phyloP scores from a whole-genome alignment of 2,888 invertebrate species.

The Agriopis leucophaearia region DNA sequence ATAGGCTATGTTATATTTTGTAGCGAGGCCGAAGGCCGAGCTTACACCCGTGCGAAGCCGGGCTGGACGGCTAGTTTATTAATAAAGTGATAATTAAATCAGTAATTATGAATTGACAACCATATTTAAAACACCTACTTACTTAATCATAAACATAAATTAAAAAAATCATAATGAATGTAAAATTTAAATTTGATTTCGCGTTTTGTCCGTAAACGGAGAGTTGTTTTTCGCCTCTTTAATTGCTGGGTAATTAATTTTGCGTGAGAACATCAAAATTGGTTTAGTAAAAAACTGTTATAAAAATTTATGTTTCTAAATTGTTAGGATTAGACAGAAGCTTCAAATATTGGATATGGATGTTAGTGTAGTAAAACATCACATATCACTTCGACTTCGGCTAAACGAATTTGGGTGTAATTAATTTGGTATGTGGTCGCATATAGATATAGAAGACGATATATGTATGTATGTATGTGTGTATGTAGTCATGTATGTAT shows the following conservation, averaged over 20 bases:
- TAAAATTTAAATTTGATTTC: slow-evolving; percentile 34
- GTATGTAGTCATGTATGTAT: no score
- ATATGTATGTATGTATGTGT: no score
- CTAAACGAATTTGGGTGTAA: no score
- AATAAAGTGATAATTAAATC: slow-evolving; percentile 39
- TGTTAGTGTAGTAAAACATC: not conserved
- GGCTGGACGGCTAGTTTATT: no score
- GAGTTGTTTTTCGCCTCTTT: slow-evolving; percentile 22
- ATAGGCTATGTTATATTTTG: no score
- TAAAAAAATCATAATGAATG: slow-evolving; percentile 34
- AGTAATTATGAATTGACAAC: slow-evolving; percentile 49
- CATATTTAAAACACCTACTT: slow-evolving; percentile 39
- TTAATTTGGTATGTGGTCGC: no score
- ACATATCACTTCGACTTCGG: no score
- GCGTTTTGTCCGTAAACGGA: slow-evolving; percentile 34
- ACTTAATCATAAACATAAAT: slow-evolving; percentile 27
- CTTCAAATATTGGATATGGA: slow-evolving; percentile 6
- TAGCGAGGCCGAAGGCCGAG: no score
- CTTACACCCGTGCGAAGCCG: no score
- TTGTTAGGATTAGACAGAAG: slow-evolving; percentile 18
- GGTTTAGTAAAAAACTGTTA: slow-evolving; percentile 19
- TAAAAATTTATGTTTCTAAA: slow-evolving; percentile 21
- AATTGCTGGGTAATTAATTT: slow-evolving; percentile 29
- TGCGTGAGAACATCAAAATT: slow-evolving; percentile 25
- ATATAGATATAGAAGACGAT: no score